phyloP scores from a whole-genome alignment of 2,797 vertebrate genomes.

The Forpus xanthops region DNA sequence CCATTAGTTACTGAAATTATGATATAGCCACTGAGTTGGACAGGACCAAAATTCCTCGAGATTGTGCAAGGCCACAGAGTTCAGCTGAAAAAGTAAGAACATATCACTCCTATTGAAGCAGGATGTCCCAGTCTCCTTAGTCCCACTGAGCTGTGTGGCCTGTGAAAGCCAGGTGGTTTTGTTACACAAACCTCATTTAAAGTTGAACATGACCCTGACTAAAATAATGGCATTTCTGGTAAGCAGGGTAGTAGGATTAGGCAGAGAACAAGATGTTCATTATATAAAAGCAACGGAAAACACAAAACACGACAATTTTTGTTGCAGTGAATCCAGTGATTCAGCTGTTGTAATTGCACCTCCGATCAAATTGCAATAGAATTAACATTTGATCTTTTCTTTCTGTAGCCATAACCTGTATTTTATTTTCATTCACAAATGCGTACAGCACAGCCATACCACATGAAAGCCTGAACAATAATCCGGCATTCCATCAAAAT shows the following conservation, averaged over 20 bases:
- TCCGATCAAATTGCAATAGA: neutral
- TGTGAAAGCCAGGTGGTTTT: constrained; percentile 36
- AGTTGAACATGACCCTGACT: neutral
- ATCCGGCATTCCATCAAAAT: neutral
- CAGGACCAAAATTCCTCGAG: neutral
- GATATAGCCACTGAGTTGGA: neutral
- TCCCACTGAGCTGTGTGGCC: neutral
- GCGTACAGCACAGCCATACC: neutral
- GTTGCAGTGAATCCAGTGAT: neutral
- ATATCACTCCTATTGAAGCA: neutral
- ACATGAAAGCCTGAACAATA: constrained; percentile 19
- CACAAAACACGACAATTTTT: neutral
- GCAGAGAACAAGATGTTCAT: neutral
- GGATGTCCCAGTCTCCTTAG: constrained; percentile 16
- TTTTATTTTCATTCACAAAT: constrained; percentile 14
- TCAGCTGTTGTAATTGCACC: neutral
- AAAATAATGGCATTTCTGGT: constrained; percentile 28
- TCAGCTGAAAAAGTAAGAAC: neutral
- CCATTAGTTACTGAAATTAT: neutral
- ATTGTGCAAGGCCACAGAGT: neutral
- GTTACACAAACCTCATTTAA: neutral
- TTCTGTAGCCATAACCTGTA: neutral
- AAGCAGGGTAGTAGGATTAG: neutral
- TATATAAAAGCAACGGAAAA: neutral
- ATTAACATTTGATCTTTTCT: neutral